Percentiles rank a stretch among this genome's conserved stretches.
Evolutionary conservation across 2,888 invertebrate genomes (phyloP).

Genomic region (Leptarthrus brevirostris): DNA sequence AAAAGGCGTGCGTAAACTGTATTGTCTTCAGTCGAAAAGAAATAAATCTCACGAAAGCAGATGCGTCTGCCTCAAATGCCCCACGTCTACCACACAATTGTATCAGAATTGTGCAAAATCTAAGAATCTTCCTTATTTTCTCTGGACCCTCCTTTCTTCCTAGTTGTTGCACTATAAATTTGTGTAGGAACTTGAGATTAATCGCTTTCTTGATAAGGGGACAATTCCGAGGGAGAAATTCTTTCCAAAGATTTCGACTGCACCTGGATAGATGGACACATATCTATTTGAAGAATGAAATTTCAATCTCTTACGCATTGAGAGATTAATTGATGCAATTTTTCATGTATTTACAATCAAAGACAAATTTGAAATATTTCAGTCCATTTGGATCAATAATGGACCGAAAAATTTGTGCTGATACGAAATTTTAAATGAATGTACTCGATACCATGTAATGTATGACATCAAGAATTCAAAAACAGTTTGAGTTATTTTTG

Average conservation of each 20-base stretch:
- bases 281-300: background rate
- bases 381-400: too few species aligned
- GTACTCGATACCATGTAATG: too few species aligned
- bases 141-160: background rate
- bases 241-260: background rate
- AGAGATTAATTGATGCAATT: slow-evolving; percentile 38
- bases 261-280: background rate
- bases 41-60: slow-evolving; percentile 30
- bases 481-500: too few species aligned
- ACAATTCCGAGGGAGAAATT: background rate
- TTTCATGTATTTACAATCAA: slow-evolving; percentile 25
- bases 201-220: background rate
- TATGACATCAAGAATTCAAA: too few species aligned
- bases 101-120: slow-evolving; percentile 12
- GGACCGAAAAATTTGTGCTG: too few species aligned
- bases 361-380: slow-evolving; percentile 12
- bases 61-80: background rate
- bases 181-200: slow-evolving; percentile 22
- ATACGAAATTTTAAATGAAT: too few species aligned
- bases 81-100: background rate
- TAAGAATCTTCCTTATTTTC: background rate
- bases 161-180: slow-evolving; percentile 1
- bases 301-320: slow-evolving; percentile 3
- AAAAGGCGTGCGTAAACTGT: background rate
- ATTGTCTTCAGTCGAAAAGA: slow-evolving; percentile 9